phyloP scores from a whole-genome alignment of 2,888 invertebrate genomes.

The Drosophila mimica region DNA sequence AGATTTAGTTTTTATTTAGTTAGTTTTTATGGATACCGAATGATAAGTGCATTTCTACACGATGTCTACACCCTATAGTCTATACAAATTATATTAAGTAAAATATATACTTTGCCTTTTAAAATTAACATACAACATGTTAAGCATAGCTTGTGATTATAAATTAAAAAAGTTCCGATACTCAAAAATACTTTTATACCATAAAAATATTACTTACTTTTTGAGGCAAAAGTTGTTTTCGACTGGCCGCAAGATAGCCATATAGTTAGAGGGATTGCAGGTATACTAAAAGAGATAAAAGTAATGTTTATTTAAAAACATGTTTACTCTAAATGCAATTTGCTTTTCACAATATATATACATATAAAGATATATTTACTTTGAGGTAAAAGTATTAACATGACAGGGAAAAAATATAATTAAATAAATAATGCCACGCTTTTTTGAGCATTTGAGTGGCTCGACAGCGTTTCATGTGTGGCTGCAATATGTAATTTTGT shows the following conservation, averaged over 20 bases:
- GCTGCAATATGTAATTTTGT: slow-evolving; percentile 39
- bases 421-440: background rate
- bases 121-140: no score
- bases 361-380: background rate
- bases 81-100: background rate
- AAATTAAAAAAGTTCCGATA: no score
- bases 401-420: slow-evolving; percentile 24
- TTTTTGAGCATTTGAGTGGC: slow-evolving; percentile 32
- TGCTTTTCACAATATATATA: slow-evolving; percentile 37
- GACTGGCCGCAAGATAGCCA: background rate
- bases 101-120: background rate
- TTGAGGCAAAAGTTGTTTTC: background rate
- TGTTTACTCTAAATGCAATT: slow-evolving; percentile 48
- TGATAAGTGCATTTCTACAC: background rate
- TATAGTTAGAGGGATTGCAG: background rate
- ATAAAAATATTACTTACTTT: background rate
- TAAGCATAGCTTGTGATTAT: no score
- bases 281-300: slow-evolving; percentile 17
- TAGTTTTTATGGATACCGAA: background rate
- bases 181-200: background rate
- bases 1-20: background rate
- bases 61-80: background rate
- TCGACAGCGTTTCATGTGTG: slow-evolving; percentile 18
- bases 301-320: slow-evolving; percentile 40
- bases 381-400: background rate